Evolutionary conservation across 2,797 vertebrate genomes (phyloP), one percentile per base, ranked within the genome.

Genomic region (Halcyon leucocephala): DNA sequence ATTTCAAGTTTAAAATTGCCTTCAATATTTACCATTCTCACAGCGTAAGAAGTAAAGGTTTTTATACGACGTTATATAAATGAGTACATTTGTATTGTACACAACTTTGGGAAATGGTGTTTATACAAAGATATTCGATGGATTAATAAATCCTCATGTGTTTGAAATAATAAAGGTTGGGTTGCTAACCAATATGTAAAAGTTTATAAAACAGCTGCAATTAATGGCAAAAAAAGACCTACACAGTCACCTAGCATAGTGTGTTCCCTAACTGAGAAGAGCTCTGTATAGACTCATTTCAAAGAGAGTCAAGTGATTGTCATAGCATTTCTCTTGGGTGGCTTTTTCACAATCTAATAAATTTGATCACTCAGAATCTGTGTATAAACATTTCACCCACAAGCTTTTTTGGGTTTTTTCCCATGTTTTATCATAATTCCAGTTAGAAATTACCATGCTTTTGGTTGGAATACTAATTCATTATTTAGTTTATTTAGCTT

Each of bases 111-210:
- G 60, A 94, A 90, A 90, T 66, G 7, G 6, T 96, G n/a, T 96
- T 96, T 87, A 90, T 80, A 85, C 21, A 90, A 87, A 80, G 60
- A 87, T 85, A 93, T 82, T 89, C 67, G 35, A 55, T 54, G 64
- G 62, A 91, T 95, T 93, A 91, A 93, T 90, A 94, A 91, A 80
- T 66, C n/a, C 19, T 82, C 48, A 28, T 54, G 8, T 55, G 21
- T 73, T 87, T 80, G 64, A 91, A 94, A 83, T 73, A 85, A 88
- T 80, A 91, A 73, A 72, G 7, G 3, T 49, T 65, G 28, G 20
- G 18, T 79, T 93, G 18, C 17, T 57, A 70, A 18, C 17, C 33
- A 82, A 19, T 35, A 69, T 33, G 49, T 9, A 7, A 42, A 14
- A 89, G 28, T 72, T 87, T 76, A 79, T 84, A 65, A 82, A 82